phyloP scores from a whole-genome alignment of 2,113 vertebrate species.

The Microcebus tavaratra region DNA sequence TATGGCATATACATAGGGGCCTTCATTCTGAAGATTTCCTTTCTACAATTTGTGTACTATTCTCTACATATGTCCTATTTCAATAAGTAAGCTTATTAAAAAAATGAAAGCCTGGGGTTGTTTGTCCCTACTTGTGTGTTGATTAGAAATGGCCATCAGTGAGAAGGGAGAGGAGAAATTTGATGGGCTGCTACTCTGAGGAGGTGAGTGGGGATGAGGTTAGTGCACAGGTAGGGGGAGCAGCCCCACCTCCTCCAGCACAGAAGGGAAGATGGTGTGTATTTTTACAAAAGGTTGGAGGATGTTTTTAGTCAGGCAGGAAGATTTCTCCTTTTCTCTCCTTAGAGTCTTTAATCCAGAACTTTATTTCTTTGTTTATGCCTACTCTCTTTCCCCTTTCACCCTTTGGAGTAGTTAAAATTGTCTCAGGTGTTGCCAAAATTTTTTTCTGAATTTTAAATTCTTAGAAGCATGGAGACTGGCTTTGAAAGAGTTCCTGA shows the following conservation, averaged over 20 bases:
- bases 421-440: not conserved
- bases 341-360: not conserved
- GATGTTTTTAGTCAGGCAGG: not conserved
- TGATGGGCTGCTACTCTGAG: not conserved
- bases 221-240: not conserved
- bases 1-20: not conserved
- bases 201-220: not conserved
- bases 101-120: not conserved
- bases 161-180: not conserved
- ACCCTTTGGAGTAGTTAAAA: not conserved
- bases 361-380: not conserved
- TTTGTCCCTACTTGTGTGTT: not conserved
- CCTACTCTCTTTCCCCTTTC: not conserved
- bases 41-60: not conserved
- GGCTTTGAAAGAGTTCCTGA: not conserved
- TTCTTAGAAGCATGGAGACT: not conserved
- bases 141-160: not conserved
- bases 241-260: too few species aligned
- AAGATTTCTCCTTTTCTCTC: not conserved
- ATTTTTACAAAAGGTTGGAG: not conserved
- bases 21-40: not conserved
- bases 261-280: not conserved
- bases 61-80: not conserved
- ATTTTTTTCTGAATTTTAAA: constrained; percentile 6
- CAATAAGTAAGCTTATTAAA: not conserved